Evolutionary conservation across 2,888 invertebrate genomes (phyloP), one percentile per base, ranked within the genome.

Genomic region (Ischnura elegans): DNA sequence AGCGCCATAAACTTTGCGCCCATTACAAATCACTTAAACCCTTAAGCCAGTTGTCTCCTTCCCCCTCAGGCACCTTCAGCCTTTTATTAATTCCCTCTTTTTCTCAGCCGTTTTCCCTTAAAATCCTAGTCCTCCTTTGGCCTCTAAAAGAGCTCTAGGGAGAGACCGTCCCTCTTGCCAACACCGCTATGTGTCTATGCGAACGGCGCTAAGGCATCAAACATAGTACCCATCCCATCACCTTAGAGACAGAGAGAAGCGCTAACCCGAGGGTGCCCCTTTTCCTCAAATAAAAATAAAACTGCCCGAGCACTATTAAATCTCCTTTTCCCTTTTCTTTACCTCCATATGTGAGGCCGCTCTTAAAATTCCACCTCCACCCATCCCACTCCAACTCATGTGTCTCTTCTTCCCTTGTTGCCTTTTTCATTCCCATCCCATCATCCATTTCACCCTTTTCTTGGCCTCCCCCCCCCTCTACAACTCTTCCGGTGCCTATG

Each of bases 1-100:
- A n/a, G 36, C 90, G 25, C 61, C 43, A 90, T 90, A 90, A 51
- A 61, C 47, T 90, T 90, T 43, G 43, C 25, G 10, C 43, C 43
- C 90, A 90, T 90, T 90, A 90, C 90, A 90, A 90, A 90, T 90
- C 90, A 90, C 90, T 90, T 90, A 90, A 51, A 61, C 90, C 90
- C 61, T 90, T 90, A 25, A 90, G 66, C 61, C 61, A 90, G 43
- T 66, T 61, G 25, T 76, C 61, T 90, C 43, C 55, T 25, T 36
- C 55, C 25, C 46, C 25, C 29, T 36, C 8, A 51, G 51, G 51
- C 43, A 51, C 51, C 51, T 51, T 43, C 90, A 4, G 25, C 19
- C 90, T 55, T 87, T 36, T 87, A 61, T 45, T 61, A 90, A 61
- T 90, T 66, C 90, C 25, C 16, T 5, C 76, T 36, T 76, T 25